Evolutionary conservation across 2,888 invertebrate species (phyloP), one percentile per base, ranked within the genome.

Genomic region (Polia nebulosa): DNA sequence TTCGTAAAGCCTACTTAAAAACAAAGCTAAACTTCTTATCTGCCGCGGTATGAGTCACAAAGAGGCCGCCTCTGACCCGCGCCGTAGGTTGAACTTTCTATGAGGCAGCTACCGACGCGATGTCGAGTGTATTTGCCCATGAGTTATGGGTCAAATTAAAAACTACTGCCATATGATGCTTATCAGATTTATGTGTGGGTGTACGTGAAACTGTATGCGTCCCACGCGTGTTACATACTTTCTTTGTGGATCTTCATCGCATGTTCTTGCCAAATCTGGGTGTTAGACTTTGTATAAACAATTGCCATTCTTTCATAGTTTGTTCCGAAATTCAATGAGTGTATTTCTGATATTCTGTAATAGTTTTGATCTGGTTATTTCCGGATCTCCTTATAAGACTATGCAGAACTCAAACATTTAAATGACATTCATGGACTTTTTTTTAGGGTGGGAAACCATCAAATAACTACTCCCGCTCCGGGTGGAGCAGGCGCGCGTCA

Each of bases 81-180:
- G 49, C 62, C 74, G 59, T 57, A 65, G 56, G 79, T 79, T 78
- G 77, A 79, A 82, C 86, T 87, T 87, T 87, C 86, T 87, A 87
- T 67, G 76, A 74, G 70, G 81, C 72, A 78, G 87, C 84, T 66
- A 76, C 57, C 55, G 58, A 82, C 82, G 84, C 82, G 82, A 75
- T 84, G 82, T 82, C 85, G 73, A 11, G 51, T 64, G 60, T 73
- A 59, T 82, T 76, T 72, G 25, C 52, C 66, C 71, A 70, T 78
- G 73, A 76, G 75, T 83, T 83, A 84, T 76, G 75, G 76, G 56
- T 64, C 83, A 82, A 77, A 82, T 76, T 82, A 82, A 84, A 84
- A 79, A 73, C 80, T 70, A 78, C 66, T 64, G 65, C 36, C 34
- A 13, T 17, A 17, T 47, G 81, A 78, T 78, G 58, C 27, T 55